A percentile compares a stretch with the other conserved stretches of the same genome.
phyloP scores from a whole-genome alignment of 2,888 invertebrate genomes.

The Oscheius sp. region DNA sequence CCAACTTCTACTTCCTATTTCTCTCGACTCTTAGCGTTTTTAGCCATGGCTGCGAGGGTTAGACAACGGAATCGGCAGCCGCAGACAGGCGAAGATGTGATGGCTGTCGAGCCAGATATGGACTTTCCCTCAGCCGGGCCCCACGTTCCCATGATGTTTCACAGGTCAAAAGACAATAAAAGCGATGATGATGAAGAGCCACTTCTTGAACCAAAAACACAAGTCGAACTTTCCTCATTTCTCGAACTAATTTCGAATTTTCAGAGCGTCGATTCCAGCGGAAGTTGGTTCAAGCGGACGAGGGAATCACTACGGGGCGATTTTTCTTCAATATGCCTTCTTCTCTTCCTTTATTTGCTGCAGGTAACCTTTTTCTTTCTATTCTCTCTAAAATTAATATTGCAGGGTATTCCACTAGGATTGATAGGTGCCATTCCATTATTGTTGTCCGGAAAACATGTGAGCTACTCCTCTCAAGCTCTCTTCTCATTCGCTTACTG shows the following conservation, averaged over 20 bases:
- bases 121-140: conserved; percentile 60
- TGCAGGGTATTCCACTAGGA: conserved; percentile 89
- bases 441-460: conserved; percentile 90
- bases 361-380: conserved; percentile 69
- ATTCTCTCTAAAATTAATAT: background rate
- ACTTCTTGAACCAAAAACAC: conserved; percentile 41
- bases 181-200: conserved; percentile 45
- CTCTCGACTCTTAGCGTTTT: conserved; percentile 19
- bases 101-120: conserved; percentile 69
- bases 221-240: background rate
- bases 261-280: conserved; percentile 61
- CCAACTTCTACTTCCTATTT: background rate
- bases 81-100: conserved; percentile 67
- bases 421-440: conserved; percentile 93
- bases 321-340: conserved; percentile 76
- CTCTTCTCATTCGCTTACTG: conserved; percentile 77
- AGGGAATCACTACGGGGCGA: conserved; percentile 67
- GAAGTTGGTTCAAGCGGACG: conserved; percentile 64
- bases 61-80: conserved; percentile 54
- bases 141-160: conserved; percentile 53
- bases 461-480: conserved; percentile 91
- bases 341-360: conserved; percentile 91
- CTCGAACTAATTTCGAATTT: conserved; percentile 39
- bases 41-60: conserved; percentile 54
- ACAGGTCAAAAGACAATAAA: conserved; percentile 20